Conservation (phyloP, 2,113 vertebrate species). For the Podarcis raffonei region DNA sequence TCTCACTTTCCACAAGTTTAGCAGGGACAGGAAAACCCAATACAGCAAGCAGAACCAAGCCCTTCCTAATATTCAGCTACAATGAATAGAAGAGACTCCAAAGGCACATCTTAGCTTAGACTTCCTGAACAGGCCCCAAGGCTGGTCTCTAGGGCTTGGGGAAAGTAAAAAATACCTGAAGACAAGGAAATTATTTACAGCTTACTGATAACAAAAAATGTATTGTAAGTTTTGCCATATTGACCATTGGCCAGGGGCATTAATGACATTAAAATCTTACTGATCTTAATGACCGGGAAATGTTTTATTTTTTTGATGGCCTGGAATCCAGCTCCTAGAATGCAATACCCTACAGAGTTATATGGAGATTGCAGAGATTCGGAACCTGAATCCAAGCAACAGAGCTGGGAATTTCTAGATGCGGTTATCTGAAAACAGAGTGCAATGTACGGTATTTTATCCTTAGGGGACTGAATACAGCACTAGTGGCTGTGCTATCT, state of each 20-base stretch:
- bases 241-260: no score
- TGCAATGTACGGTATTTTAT: neutral
- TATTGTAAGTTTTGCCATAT: no score
- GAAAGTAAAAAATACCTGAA: no score
- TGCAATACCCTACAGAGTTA: neutral
- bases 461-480: neutral
- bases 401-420: neutral
- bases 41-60: neutral
- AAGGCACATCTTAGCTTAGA: no score
- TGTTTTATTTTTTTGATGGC: no score
- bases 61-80: neutral
- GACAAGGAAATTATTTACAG: no score
- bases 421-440: neutral
- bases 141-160: no score
- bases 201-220: no score
- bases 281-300: neutral
- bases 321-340: neutral
- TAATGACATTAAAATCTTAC: no score
- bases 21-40: neutral
- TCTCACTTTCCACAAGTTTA: neutral
- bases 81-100: neutral
- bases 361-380: no score
- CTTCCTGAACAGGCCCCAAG: no score
- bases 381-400: no score
- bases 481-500: neutral